Conservation (phyloP, 2,888 invertebrate genomes). For the Ischnus inquisitorius region DNA sequence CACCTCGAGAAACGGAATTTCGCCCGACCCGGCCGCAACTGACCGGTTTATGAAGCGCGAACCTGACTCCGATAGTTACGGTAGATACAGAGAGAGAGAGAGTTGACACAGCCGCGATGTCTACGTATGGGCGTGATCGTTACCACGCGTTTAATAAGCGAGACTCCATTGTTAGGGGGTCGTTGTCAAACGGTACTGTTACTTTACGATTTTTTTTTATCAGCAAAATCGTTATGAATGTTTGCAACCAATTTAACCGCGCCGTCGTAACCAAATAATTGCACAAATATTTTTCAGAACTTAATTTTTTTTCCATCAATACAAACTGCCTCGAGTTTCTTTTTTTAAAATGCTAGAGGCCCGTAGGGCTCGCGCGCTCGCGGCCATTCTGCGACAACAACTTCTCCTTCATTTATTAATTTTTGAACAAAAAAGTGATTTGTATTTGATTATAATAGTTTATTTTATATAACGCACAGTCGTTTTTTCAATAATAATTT, state of each 20-base stretch:
- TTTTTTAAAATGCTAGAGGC: too few species aligned
- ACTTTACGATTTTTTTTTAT: background rate
- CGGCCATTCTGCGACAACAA: too few species aligned
- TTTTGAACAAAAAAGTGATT: too few species aligned
- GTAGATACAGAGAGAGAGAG: background rate
- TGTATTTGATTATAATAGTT: too few species aligned
- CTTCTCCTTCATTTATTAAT: too few species aligned
- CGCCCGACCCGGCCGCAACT: background rate
- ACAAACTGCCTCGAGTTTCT: too few species aligned
- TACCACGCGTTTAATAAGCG: background rate
- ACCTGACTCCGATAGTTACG: constrained; percentile 11
- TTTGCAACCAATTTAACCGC: background rate
- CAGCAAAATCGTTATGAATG: background rate
- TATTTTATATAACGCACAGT: background rate
- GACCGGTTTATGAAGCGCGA: constrained; percentile 29
- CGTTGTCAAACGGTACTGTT: background rate
- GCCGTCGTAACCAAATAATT: background rate
- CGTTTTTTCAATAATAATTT: background rate
- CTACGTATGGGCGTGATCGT: background rate
- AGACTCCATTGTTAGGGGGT: background rate
- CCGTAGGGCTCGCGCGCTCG: too few species aligned
- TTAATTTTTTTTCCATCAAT: too few species aligned
- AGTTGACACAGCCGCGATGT: background rate
- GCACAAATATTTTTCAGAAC: too few species aligned
- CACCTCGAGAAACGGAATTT: constrained; percentile 28